phyloP scores from a whole-genome alignment of 2,113 vertebrate genomes.

The Sitta europaea region DNA sequence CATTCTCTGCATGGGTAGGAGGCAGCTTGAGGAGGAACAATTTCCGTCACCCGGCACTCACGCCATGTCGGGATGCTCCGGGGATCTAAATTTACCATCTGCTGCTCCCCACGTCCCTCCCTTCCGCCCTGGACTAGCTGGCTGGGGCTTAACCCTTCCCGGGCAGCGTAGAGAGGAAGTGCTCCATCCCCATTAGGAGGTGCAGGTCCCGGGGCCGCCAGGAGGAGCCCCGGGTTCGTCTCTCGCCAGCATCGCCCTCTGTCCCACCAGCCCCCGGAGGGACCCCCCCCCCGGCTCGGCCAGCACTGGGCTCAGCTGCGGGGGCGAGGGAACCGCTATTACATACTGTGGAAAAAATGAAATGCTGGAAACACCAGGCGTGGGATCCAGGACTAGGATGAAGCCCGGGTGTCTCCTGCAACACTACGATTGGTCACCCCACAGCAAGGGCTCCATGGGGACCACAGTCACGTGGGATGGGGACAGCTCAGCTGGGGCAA shows the following conservation, averaged over 20 bases:
- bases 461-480: not conserved
- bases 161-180: fast-evolving
- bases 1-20: not conserved
- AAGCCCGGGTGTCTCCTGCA: not conserved
- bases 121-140: not conserved
- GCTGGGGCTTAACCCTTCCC: not conserved
- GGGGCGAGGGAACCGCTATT: not conserved
- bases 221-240: fast-evolving
- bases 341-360: constrained; percentile 58
- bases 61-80: not conserved
- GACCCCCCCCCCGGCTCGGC: not conserved
- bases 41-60: not conserved
- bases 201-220: fast-evolving
- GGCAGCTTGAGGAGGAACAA: not conserved
- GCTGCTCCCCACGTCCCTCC: not conserved
- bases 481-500: not conserved
- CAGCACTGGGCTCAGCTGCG: not conserved
- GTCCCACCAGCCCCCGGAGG: fast-evolving
- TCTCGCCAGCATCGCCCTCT: fast-evolving
- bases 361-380: constrained; percentile 7
- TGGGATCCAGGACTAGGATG: not conserved
- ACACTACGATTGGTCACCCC: not conserved
- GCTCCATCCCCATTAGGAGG: fast-evolving
- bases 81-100: constrained; percentile 45
- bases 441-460: not conserved